phyloP scores from a whole-genome alignment of 2,113 vertebrate species.

The Macrotus californicus region DNA sequence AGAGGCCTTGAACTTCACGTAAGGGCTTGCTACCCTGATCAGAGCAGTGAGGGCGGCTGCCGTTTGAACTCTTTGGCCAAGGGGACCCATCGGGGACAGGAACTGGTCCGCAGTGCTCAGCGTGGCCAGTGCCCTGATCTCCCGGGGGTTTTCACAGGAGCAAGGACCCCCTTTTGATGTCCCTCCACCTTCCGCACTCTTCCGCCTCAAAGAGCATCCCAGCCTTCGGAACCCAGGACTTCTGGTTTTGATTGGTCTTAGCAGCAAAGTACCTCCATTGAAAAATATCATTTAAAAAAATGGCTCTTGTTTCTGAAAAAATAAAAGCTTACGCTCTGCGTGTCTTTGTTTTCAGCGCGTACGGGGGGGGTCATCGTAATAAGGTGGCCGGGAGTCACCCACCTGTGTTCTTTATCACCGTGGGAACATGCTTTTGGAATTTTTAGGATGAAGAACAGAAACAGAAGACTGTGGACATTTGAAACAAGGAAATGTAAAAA shows the following conservation, averaged over 20 bases:
- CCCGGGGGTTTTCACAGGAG: neutral
- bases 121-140: neutral
- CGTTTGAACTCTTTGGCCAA: neutral
- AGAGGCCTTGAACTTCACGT: neutral
- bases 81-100: neutral
- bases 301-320: neutral
- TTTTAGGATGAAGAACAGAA: neutral
- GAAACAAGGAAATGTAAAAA: neutral
- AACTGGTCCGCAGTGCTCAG: neutral
- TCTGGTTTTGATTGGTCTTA: slow-evolving; percentile 27
- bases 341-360: neutral
- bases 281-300: neutral
- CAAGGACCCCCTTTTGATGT: too few relatives aligned
- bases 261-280: neutral
- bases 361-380: neutral
- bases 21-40: neutral
- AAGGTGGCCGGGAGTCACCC: neutral
- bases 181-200: neutral
- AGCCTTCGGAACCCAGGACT: neutral
- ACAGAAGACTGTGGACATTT: neutral
- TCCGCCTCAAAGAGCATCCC: neutral
- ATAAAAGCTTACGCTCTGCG: neutral
- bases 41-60: neutral
- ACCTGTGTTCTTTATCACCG: neutral
- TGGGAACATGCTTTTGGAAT: neutral